phyloP scores from a whole-genome alignment of 2,797 vertebrate species.

The Notolabrus celidotus region DNA sequence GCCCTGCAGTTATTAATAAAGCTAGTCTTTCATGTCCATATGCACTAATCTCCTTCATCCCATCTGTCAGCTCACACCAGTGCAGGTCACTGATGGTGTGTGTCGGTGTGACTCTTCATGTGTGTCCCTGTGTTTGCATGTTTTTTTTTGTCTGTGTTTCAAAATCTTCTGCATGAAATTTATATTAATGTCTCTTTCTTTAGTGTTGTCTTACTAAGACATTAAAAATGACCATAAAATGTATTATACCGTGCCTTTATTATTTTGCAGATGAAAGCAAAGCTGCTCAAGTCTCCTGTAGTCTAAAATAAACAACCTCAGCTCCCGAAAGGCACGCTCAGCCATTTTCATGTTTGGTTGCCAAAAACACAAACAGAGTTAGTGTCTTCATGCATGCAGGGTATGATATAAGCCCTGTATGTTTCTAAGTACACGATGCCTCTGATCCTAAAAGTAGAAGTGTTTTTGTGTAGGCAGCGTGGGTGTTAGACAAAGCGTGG shows the following conservation, averaged over 20 bases:
- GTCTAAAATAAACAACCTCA: background rate
- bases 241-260: too few species aligned
- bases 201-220: too few species aligned
- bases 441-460: slow-evolving; percentile 13
- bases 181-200: too few species aligned
- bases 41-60: slow-evolving; percentile 73
- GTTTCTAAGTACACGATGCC: background rate
- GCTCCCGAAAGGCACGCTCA: background rate
- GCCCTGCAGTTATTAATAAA: slow-evolving; percentile 67
- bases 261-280: too few species aligned
- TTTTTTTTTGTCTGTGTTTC: slow-evolving; percentile 11
- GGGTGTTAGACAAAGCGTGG: slow-evolving; percentile 58
- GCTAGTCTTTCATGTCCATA: slow-evolving; percentile 74
- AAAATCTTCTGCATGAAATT: slow-evolving; percentile 1
- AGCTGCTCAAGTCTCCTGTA: background rate
- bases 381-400: background rate
- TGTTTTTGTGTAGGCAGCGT: slow-evolving; percentile 34
- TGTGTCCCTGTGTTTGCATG: background rate
- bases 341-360: background rate
- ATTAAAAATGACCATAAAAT: too few species aligned
- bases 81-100: slow-evolving; percentile 35
- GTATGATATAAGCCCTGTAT: slow-evolving; percentile 17
- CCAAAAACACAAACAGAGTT: background rate
- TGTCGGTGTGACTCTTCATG: slow-evolving; percentile 15
- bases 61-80: slow-evolving; percentile 73